A percentile compares a stretch with the other conserved stretches of the same genome.
Conservation (phyloP, 2,888 invertebrate species). For the Folsomia candida region DNA sequence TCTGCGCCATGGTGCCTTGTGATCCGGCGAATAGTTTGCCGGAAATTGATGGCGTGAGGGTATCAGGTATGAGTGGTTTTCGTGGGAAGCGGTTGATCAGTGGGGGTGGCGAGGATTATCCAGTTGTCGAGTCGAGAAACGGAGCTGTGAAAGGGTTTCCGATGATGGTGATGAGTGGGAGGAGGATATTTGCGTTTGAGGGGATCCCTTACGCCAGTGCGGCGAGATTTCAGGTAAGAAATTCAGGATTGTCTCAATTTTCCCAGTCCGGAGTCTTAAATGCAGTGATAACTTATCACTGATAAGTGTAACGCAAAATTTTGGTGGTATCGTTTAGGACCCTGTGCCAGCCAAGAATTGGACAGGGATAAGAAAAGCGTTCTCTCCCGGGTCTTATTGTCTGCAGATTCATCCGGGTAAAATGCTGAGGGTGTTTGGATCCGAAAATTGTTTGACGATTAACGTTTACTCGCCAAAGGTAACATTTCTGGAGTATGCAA, state of each 20-base stretch:
- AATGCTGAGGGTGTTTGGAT: slow-evolving; percentile 21
- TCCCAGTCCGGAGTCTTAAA: not conserved
- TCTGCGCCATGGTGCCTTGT: slow-evolving; percentile 27
- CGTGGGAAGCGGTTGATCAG: slow-evolving; percentile 19
- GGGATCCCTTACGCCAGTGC: slow-evolving; percentile 18
- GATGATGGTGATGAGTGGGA: slow-evolving; percentile 22
- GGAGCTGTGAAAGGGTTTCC: slow-evolving; percentile 19
- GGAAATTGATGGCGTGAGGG: slow-evolving; percentile 3
- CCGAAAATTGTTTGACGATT: slow-evolving; percentile 13
- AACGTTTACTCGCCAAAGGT: slow-evolving; percentile 13
- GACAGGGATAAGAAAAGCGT: slow-evolving; percentile 19
- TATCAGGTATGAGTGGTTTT: not conserved
- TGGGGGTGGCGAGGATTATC: slow-evolving; percentile 8
- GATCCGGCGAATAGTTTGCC: slow-evolving; percentile 18
- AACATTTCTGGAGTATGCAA: not conserved
- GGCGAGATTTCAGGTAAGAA: slow-evolving; percentile 35
- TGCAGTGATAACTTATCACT: not conserved
- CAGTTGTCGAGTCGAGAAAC: not conserved
- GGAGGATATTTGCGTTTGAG: slow-evolving; percentile 23
- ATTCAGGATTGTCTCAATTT: not conserved
- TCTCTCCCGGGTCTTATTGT: slow-evolving; percentile 17
- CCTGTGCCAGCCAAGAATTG: not conserved
- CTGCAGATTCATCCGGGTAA: slow-evolving; percentile 23
- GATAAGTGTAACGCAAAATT: not conserved
- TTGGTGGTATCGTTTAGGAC: not conserved